Percentiles rank a stretch among this genome's conserved stretches.
These are phyloP conservation scores for Melanotaenia maccullochi DNA, from an alignment of 2,797 vertebrate species.

Conservation along the genomic window DNA sequence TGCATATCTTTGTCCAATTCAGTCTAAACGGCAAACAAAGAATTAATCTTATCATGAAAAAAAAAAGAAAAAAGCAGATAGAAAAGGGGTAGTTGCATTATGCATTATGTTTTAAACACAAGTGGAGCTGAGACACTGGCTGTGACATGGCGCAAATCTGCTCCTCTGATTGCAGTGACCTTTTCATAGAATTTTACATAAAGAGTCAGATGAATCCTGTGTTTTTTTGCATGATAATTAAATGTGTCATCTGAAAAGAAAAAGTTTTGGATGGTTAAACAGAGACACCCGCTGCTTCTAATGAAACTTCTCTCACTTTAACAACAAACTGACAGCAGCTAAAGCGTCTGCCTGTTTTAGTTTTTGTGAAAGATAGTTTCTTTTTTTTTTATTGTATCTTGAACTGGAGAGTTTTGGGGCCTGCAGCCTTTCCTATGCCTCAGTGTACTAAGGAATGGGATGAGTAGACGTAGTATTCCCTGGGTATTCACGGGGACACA, in stretches of 20 bases:
- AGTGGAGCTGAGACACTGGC: slow-evolving; percentile 28
- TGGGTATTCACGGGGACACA: slow-evolving; percentile 68
- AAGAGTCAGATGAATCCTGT: slow-evolving; percentile 39
- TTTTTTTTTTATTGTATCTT: slow-evolving; percentile 24
- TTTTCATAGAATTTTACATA: slow-evolving; percentile 42
- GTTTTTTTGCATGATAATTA: slow-evolving; percentile 42
- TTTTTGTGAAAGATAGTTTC: slow-evolving; percentile 1
- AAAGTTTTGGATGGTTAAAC: slow-evolving; percentile 34
- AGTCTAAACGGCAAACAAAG: slow-evolving; percentile 51
- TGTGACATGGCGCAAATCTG: slow-evolving; percentile 28
- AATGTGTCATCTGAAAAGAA: slow-evolving; percentile 41
- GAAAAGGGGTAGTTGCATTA: slow-evolving; percentile 55
- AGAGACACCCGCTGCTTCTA: slow-evolving; percentile 4
- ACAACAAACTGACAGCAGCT: slow-evolving; percentile 16
- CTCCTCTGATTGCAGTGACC: slow-evolving; percentile 44
- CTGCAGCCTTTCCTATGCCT: slow-evolving; percentile 51
- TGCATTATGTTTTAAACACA: slow-evolving; percentile 42
- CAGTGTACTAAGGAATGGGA: slow-evolving; percentile 49
- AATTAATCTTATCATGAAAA: slow-evolving; percentile 57
- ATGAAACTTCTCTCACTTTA: slow-evolving; percentile 25
- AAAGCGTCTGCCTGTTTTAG: slow-evolving; percentile 23
- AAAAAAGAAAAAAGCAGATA: slow-evolving; percentile 14
- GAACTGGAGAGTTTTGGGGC: slow-evolving; percentile 49
- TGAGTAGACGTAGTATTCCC: slow-evolving; percentile 62
- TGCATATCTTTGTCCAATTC: slow-evolving; percentile 68